Base-by-base conservation (phyloP, 2,113 vertebrate species). In the Orthonyx spaldingii region DNA sequence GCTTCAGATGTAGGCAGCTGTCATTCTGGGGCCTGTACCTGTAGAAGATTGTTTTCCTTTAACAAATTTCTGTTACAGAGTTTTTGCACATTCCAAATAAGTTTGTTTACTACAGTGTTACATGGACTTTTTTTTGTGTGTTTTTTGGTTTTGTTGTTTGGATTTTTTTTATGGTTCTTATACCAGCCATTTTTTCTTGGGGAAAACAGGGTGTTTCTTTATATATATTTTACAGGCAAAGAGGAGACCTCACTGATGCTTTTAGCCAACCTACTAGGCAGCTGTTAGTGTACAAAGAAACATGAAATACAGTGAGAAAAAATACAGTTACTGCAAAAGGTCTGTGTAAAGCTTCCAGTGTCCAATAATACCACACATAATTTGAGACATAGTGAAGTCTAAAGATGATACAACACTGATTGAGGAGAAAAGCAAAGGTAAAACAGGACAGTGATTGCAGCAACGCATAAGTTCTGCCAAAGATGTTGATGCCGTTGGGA, bases 1-100 rank as follows among this genome's bases (percentile, higher is more conserved):
- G 98, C 98, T 98, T 99, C 99, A 99, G 99, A 99, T 99, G 99
- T 99, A 99, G 98, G 99, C 99, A 98, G 99, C 99, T 99, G 99
- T 99, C 99, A 99, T 99, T 99, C 99, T 98, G 98, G 99, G 99
- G 98, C 98, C 99, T 99, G 99, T 99, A 99, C 99, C 99, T 99
- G 99, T 97, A 99, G 99, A 99, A 99, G 98, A 99, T 99, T 95
- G 98, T 98, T 98, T 98, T 98, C 98, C 98, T 99, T 99, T 98
- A 97, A 99, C 98, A 98, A 98, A 96, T 95, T 96, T 96, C 97
- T 93, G 93, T 84, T 95, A 96, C 96, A 98, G 93, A 94, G 74
- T 63, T 97, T 98, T 96, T 91, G 92, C 90, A 98, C 97, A 98
- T 98, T 97, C 96, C 97, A 97, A 97, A 97, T 95, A 98, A 49